Conservation (phyloP, 2,888 invertebrate species). For the Diarsia mendica region DNA sequence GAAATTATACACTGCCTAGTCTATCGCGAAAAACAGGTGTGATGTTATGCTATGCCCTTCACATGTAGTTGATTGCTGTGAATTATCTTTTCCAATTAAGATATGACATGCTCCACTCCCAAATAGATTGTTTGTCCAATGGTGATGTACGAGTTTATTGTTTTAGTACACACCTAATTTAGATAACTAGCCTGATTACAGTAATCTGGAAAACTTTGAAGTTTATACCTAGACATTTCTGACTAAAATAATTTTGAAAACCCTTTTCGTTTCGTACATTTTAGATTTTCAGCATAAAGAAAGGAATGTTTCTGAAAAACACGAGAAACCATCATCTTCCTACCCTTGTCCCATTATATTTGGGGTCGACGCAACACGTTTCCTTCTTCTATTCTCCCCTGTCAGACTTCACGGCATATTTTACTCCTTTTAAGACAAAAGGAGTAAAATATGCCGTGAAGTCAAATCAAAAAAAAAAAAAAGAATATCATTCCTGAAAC, state of each 20-base stretch:
- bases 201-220: background rate
- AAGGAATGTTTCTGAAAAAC: background rate
- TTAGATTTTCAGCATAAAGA: background rate
- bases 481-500: too few relatives aligned
- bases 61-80: background rate
- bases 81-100: background rate
- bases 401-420: too few relatives aligned
- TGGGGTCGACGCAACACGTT: too few relatives aligned
- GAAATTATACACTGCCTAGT: too few relatives aligned
- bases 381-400: too few relatives aligned
- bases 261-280: background rate
- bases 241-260: background rate
- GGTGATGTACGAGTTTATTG: background rate
- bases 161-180: background rate
- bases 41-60: background rate
- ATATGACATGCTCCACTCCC: conserved; percentile 2
- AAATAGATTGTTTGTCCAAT: background rate
- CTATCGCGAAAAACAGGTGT: too few relatives aligned
- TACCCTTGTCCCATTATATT: too few relatives aligned
- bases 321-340: background rate
- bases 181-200: background rate
- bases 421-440: too few relatives aligned
- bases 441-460: too few relatives aligned
- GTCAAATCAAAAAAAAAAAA: too few relatives aligned
- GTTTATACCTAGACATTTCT: background rate